Percentiles rank a stretch among this genome's conserved stretches.
These are phyloP conservation scores for Drosophila fuyamai DNA, from an alignment of 1,140 invertebrate species.

Conservation along the genomic window DNA sequence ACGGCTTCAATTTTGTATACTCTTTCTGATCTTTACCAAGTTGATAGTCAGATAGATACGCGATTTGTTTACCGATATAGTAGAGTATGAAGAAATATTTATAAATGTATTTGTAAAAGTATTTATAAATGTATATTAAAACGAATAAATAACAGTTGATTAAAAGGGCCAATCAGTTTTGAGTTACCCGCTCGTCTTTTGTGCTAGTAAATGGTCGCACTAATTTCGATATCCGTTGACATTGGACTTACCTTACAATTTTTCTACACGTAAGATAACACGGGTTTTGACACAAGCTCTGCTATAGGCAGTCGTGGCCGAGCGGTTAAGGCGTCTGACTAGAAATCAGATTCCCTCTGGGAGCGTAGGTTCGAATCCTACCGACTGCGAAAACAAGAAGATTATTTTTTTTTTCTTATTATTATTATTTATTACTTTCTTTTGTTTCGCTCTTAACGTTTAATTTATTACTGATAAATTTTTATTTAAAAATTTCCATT, in stretches of 20 bases:
- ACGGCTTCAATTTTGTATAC: slow-evolving; percentile 46
- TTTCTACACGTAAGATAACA: background rate
- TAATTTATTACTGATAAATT: too few species aligned
- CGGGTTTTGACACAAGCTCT: accelerated
- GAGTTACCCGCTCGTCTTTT: background rate
- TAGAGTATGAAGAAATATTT: slow-evolving; percentile 24
- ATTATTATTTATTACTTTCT: background rate
- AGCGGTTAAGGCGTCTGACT: slow-evolving; percentile 94
- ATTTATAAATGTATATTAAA: slow-evolving; percentile 46
- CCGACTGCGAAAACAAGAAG: slow-evolving; percentile 87
- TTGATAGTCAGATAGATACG: slow-evolving; percentile 25
- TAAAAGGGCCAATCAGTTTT: background rate
- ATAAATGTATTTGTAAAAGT: slow-evolving; percentile 52
- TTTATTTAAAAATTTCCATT: too few species aligned
- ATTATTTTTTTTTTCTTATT: background rate
- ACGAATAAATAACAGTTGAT: slow-evolving; percentile 31
- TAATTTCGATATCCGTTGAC: background rate
- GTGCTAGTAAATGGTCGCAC: too few species aligned
- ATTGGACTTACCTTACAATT: background rate
- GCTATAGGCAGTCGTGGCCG: slow-evolving; percentile 89
- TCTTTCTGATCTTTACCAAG: slow-evolving; percentile 44
- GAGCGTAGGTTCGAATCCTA: slow-evolving; percentile 94
- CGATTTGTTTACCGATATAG: slow-evolving; percentile 33
- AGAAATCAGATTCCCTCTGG: slow-evolving; percentile 94
- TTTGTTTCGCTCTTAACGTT: too few species aligned